These are phyloP conservation scores for Zygaena filipendulae DNA, from an alignment of 2,888 invertebrate genomes.

Conservation along the genomic window DNA sequence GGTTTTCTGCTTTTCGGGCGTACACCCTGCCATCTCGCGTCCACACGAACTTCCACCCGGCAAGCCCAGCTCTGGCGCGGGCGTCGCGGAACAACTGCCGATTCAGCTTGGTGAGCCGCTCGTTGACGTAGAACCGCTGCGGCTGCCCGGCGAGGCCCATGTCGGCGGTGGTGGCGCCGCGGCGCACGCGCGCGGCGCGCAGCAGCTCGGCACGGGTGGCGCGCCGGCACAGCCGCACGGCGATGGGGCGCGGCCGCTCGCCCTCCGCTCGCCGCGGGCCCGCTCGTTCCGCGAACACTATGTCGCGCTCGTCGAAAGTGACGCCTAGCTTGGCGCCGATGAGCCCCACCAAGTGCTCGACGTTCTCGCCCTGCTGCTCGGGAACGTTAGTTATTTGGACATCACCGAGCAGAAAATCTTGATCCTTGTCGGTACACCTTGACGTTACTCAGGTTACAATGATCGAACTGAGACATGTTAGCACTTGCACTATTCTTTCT, in stretches of 20 bases:
- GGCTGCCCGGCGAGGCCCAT: neutral
- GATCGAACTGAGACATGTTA: no score
- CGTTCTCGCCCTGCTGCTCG: constrained; percentile 3
- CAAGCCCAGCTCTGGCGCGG: neutral
- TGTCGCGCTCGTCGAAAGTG: constrained; percentile 1
- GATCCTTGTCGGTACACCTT: no score
- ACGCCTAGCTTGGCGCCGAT: constrained; percentile 3
- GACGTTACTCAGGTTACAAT: no score
- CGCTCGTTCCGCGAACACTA: constrained; percentile 5
- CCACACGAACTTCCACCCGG: constrained; percentile 4
- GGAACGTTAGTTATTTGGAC: constrained; percentile 5
- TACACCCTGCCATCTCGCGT: constrained; percentile 4
- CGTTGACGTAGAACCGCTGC: constrained; percentile 3
- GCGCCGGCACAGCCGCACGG: constrained; percentile 9
- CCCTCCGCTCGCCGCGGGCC: no score
- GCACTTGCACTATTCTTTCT: no score
- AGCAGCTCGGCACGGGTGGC: constrained; percentile 7
- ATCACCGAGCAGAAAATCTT: constrained; percentile 1
- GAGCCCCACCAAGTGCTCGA: constrained; percentile 1
- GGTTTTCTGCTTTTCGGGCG: no score
- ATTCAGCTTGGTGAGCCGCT: constrained; percentile 4
- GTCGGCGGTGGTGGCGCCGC: constrained; percentile 4
- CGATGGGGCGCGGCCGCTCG: constrained; percentile 8
- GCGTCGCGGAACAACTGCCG: constrained; percentile 2
- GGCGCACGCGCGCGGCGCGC: constrained; percentile 8